Evolutionary conservation across 1,140 invertebrate genomes (phyloP), one percentile per base, ranked within the genome.

Genomic region (Hycleus phaleratus): DNA sequence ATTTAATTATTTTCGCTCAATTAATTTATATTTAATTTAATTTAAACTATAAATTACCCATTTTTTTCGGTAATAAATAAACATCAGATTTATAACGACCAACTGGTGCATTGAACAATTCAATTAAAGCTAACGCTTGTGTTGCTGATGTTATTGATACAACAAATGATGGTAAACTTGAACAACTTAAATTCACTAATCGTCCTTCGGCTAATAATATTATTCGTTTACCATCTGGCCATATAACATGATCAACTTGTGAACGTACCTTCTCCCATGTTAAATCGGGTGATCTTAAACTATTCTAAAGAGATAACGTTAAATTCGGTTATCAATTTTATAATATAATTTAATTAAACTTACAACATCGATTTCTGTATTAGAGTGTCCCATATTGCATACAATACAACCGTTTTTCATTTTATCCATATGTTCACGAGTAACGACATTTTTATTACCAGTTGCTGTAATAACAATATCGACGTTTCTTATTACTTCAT

Each of bases 381-480:
- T 97, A 49, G 93, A 96, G 77, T 97, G 95, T 0, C 95, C 95
- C 93, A 98, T 98, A 77, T 97, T 97, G 76, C 94, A 97, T 0
- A 98, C 85, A 54, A 97, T 91, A 73, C 93, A 95, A 46, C 94
- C 94, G 71, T 91, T 95, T 78, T 96, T 96, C 90, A 97, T 92
- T 68, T 93, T 87, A 76, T 97, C 94, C 90, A 97, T 93, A 70
- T 96, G 91, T 65, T 95, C 91, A 9, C 94, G 81, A 5, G 89
- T 93, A 26, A 98, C 92, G 11, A 97, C 93, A 71, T 95, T 95
- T 77, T 97, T 98, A 74, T 97, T 97, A 38, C 95, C 94, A 5
- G 95, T 96, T 44, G 94, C 95, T 9, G 95, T 97, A 60, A 97
- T 90, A 26, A 97, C 86, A 63, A 98, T 91, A 73, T 98, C 95